phyloP scores from a whole-genome alignment of 2,888 invertebrate species.

The Strigamia transsilvanica region DNA sequence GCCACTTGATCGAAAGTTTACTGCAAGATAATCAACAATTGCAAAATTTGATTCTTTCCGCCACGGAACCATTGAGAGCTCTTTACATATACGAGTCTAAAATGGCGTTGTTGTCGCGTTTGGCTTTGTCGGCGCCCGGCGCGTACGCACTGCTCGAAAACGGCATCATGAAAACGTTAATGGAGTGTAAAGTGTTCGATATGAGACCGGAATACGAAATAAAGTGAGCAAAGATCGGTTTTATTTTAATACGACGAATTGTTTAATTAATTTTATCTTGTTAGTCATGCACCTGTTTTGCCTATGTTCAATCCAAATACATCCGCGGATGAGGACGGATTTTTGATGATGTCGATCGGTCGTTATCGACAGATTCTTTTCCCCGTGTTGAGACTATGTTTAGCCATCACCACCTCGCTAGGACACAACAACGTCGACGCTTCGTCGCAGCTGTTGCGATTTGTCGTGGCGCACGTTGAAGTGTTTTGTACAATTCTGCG shows the following conservation, averaged over 20 bases:
- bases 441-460: slow-evolving; percentile 75
- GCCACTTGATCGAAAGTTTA: slow-evolving; percentile 83
- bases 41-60: slow-evolving; percentile 71
- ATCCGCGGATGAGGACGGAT: slow-evolving; percentile 60
- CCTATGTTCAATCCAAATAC: neutral
- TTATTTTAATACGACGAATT: neutral
- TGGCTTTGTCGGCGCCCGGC: slow-evolving; percentile 61
- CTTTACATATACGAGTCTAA: slow-evolving; percentile 88
- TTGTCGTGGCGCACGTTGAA: slow-evolving; percentile 82
- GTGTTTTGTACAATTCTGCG: slow-evolving; percentile 80
- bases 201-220: slow-evolving; percentile 52
- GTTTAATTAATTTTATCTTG: neutral
- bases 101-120: slow-evolving; percentile 68
- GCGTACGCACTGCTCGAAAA: slow-evolving; percentile 62
- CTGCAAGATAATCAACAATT: slow-evolving; percentile 77
- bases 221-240: neutral
- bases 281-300: neutral
- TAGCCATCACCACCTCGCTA: slow-evolving; percentile 81
- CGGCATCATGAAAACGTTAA: slow-evolving; percentile 62
- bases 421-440: slow-evolving; percentile 85
- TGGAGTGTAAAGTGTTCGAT: slow-evolving; percentile 62
- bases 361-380: slow-evolving; percentile 84
- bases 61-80: slow-evolving; percentile 71
- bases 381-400: slow-evolving; percentile 82
- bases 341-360: slow-evolving; percentile 72